Conservation (phyloP, 92 coral and sea anemone genomes). For the Bergia sp. region DNA sequence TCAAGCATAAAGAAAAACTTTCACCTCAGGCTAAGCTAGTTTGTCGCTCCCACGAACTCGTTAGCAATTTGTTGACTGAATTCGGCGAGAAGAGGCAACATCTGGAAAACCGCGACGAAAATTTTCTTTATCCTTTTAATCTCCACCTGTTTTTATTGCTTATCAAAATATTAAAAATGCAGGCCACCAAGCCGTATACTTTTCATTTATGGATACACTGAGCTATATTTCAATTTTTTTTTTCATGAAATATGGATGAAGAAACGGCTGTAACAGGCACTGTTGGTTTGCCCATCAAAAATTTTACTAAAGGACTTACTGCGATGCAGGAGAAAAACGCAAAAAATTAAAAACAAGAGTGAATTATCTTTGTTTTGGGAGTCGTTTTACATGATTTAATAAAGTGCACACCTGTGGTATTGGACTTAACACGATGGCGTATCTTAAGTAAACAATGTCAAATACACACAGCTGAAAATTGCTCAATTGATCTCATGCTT, state of each 20-base stretch:
- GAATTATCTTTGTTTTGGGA: neutral
- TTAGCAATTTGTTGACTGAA: too few species aligned
- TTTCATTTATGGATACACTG: neutral
- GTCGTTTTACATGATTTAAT: constrained; percentile 27
- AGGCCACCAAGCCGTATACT: neutral
- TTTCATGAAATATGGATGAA: neutral
- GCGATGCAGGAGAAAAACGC: neutral
- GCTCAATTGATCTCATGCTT: neutral
- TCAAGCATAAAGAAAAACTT: too few species aligned
- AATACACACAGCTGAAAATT: neutral
- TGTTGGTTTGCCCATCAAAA: neutral
- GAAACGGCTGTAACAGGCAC: too few species aligned
- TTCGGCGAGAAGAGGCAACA: too few species aligned
- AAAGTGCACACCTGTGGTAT: constrained; percentile 3
- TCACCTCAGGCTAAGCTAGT: too few species aligned
- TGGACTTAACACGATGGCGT: neutral
- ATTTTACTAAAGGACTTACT: neutral
- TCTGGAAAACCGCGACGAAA: too few species aligned
- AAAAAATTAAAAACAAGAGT: neutral
- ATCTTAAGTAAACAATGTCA: constrained; percentile 19
- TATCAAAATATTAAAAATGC: neutral
- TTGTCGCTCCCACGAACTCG: too few species aligned
- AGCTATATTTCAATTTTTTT: neutral
- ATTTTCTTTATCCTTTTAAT: too few species aligned
- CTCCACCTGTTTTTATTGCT: neutral